phyloP scores from a whole-genome alignment of 2,113 vertebrate species.

The Spea bombifrons region DNA sequence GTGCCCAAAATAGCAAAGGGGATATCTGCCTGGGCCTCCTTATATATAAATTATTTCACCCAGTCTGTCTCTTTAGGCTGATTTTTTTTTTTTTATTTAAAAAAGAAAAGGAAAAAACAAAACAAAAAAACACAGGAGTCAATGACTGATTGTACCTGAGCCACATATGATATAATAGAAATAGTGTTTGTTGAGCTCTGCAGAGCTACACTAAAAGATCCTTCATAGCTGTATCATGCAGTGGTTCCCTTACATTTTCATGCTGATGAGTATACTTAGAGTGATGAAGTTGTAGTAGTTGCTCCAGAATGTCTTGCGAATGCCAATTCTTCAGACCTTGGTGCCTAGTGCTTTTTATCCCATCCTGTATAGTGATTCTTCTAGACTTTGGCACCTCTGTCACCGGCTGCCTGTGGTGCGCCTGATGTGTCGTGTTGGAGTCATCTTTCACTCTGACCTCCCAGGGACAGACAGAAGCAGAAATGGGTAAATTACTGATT shows the following conservation, averaged over 20 bases:
- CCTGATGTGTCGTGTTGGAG: not conserved
- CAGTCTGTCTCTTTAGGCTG: too few relatives aligned
- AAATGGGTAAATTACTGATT: not conserved
- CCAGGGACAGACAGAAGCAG: constrained; percentile 5
- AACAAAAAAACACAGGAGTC: too few relatives aligned
- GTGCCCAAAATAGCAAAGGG: too few relatives aligned
- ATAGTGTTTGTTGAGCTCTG: too few relatives aligned
- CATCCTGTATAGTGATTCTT: not conserved
- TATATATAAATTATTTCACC: too few relatives aligned
- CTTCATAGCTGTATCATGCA: not conserved
- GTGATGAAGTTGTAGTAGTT: constrained; percentile 64
- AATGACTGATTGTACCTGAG: too few relatives aligned
- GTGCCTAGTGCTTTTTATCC: not conserved
- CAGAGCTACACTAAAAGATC: too few relatives aligned
- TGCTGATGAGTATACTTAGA: constrained; percentile 68
- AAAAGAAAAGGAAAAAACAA: too few relatives aligned
- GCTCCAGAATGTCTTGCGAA: constrained; percentile 57
- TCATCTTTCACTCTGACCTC: not conserved
- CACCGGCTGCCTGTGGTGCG: not conserved
- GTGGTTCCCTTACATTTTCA: constrained; percentile 66
- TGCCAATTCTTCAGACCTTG: not conserved
- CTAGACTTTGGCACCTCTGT: not conserved
- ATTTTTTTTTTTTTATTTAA: too few relatives aligned
- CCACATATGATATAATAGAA: too few relatives aligned
- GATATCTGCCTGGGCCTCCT: too few relatives aligned